A percentile compares a stretch with the other conserved stretches of the same genome.
Conservation (phyloP, 37 sponge, comb jelly and placozoan species). For the Beroe forskalii region DNA sequence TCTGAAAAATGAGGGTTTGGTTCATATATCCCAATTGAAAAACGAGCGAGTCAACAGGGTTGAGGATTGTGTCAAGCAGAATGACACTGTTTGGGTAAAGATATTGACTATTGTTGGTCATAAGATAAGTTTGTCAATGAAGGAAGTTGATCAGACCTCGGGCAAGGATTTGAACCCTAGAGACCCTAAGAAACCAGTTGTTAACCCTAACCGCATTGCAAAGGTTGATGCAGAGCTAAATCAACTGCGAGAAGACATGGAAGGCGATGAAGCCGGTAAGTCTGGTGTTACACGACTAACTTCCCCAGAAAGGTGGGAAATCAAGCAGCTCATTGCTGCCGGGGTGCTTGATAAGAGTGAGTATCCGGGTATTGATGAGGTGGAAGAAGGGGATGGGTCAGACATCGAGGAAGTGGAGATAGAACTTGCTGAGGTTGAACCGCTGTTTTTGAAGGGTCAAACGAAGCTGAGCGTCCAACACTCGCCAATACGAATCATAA, state of each 20-base stretch:
- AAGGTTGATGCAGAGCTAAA: constrained; percentile 11
- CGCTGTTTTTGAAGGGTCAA: constrained; percentile 85
- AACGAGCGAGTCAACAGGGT: constrained; percentile 85
- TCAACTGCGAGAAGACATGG: constrained; percentile 41
- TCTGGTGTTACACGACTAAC: constrained; percentile 74
- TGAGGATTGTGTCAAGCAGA: constrained; percentile 82
- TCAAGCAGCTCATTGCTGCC: constrained; percentile 90
- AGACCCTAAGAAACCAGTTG: background rate
- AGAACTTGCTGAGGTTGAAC: constrained; percentile 75
- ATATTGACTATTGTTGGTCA: constrained; percentile 83
- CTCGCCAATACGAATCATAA: constrained; percentile 92
- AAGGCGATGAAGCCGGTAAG: constrained; percentile 6
- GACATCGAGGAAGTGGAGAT: constrained; percentile 81
- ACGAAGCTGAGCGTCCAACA: constrained; percentile 79
- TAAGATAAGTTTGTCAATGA: constrained; percentile 90
- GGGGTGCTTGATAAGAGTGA: constrained; percentile 90
- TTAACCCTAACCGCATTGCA: background rate
- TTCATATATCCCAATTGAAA: constrained; percentile 84
- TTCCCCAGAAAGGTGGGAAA: constrained; percentile 98
- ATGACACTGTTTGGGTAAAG: constrained; percentile 88
- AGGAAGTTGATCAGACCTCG: constrained; percentile 90
- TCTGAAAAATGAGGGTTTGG: constrained; percentile 84
- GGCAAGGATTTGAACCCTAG: constrained; percentile 83
- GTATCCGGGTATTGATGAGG: constrained; percentile 89
- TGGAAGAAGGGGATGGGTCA: constrained; percentile 54